Evolutionary conservation across 53 echinoderm and acorn worm species (phyloP), one percentile per base, ranked within the genome.

Genomic region (Echinarachnius parma): DNA sequence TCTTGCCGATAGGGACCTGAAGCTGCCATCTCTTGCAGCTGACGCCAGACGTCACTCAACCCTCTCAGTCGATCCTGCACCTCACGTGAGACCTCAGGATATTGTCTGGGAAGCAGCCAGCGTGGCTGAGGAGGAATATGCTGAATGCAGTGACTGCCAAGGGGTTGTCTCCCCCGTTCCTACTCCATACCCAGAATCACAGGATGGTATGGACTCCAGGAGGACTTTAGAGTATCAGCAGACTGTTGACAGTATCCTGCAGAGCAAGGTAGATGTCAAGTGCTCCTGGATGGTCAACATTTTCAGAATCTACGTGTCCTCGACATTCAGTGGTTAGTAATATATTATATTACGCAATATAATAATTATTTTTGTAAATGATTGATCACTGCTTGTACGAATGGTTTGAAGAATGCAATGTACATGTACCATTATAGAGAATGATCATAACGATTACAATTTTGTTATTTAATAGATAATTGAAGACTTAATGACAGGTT

Each of bases 281-380:
- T 83, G 80, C 32, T 62, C 83, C n/a, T 50, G 86, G 45, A 66
- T 74, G 30, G 77, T n/a, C 21, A 90, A 77, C 19, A 66, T 87
- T 34, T 66, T 93, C 30, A 61, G 77, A n/a, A 46, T 93, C 9
- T 93, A 86, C 67, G 52, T 93, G 34, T 86, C 89, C 3, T 90
- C 89, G 10, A 83, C 76, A 14, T 83, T 93, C 42, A 63, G 78
- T 59, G 94, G 94, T 93, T 50, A 59, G 82, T 27, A n/a, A n/a
- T n/a, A n/a, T n/a, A n/a, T n/a, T n/a, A n/a, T n/a, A n/a, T n/a
- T n/a, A n/a, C n/a, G n/a, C n/a, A n/a, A n/a, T n/a, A n/a, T n/a
- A n/a, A n/a, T n/a, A n/a, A n/a, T n/a, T n/a, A n/a, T n/a, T n/a
- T n/a, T n/a, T n/a, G n/a, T n/a, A n/a, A n/a, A n/a, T n/a, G n/a